Percentiles rank a stretch among this genome's conserved stretches.
Evolutionary conservation across 2,888 invertebrate species (phyloP).

Genomic region (Caenorhabditis becei): DNA sequence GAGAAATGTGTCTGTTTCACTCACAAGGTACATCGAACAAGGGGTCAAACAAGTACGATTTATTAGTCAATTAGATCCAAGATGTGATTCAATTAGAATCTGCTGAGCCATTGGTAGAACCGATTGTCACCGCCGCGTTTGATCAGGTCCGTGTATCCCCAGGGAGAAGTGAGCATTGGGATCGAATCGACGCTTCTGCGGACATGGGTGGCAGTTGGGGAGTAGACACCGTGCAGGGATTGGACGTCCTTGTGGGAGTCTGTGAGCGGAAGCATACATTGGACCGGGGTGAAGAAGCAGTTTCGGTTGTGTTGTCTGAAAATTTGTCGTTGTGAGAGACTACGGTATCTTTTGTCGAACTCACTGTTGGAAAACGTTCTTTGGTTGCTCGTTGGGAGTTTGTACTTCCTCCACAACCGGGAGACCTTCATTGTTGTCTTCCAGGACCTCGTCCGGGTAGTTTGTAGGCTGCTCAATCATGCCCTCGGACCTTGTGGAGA

Average conservation of each 20-base stretch:
- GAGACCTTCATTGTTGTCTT: background rate
- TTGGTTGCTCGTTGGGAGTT: background rate
- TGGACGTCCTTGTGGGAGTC: conserved; percentile 59
- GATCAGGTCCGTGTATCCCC: conserved; percentile 58
- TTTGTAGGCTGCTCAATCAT: conserved; percentile 13
- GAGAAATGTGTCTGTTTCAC: background rate
- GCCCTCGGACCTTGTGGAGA: conserved; percentile 27
- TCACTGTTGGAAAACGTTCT: conserved; percentile 32
- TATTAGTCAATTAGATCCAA: conserved; percentile 6
- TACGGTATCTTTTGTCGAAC: background rate
- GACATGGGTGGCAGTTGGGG: conserved; percentile 42
- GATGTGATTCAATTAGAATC: conserved; percentile 21
- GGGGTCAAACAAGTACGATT: conserved; percentile 16
- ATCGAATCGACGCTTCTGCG: conserved; percentile 46
- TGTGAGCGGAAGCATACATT: conserved; percentile 55
- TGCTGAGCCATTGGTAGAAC: conserved; percentile 54
- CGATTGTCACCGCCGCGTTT: conserved; percentile 46
- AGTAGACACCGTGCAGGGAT: conserved; percentile 58
- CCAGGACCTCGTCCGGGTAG: background rate
- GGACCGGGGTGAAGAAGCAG: conserved; percentile 64
- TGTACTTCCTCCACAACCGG: background rate
- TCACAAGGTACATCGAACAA: background rate
- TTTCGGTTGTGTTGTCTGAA: conserved; percentile 55
- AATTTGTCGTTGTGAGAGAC: background rate
- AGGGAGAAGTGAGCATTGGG: conserved; percentile 51